These are phyloP conservation scores for Gibbula magus DNA, from an alignment of 2,888 invertebrate species.

Conservation along the genomic window DNA sequence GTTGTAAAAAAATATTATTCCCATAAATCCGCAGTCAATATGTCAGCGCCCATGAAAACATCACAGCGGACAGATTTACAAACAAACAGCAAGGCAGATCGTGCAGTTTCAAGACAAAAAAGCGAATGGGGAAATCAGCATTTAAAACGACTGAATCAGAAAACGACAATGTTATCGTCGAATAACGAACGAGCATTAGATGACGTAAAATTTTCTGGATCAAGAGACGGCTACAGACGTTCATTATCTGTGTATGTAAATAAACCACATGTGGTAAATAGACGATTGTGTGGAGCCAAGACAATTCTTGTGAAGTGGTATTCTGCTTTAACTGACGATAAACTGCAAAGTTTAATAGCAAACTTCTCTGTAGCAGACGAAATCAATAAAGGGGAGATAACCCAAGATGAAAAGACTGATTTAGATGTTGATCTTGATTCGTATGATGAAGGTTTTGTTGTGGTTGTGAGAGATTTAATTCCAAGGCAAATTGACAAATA, in stretches of 20 bases:
- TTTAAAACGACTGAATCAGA: no score
- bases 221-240: constrained; percentile 45
- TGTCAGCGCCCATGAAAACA: constrained; percentile 34
- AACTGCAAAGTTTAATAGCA: not conserved
- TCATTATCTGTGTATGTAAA: constrained; percentile 64
- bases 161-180: no score
- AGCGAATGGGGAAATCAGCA: no score
- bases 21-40: constrained; percentile 23
- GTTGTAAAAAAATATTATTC: no score
- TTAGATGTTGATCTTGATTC: constrained; percentile 22
- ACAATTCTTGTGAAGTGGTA: constrained; percentile 25
- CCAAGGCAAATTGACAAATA: constrained; percentile 58
- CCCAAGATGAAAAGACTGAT: not conserved
- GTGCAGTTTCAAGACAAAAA: no score
- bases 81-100: no score
- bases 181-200: not conserved
- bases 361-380: not conserved
- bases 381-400: not conserved
- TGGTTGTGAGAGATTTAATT: constrained; percentile 54
- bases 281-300: constrained; percentile 59
- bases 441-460: constrained; percentile 33
- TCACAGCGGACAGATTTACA: no score
- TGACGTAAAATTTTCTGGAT: not conserved
- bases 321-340: not conserved
- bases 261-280: constrained; percentile 67